Evolutionary conservation across 1,140 invertebrate genomes (phyloP).

Genomic region (Macrobrachium nipponense): DNA sequence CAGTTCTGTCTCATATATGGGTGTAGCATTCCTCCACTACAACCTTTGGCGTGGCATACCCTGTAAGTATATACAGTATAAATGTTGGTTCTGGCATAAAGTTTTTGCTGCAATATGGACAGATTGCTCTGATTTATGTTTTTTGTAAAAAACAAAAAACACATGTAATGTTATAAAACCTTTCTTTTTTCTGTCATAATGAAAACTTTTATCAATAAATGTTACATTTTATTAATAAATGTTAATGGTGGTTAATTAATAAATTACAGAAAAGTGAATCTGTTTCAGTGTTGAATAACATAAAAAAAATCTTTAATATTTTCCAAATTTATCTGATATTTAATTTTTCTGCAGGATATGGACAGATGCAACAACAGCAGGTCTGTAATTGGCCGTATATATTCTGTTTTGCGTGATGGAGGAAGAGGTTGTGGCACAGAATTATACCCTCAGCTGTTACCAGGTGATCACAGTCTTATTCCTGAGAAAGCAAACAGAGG

Average conservation of each 20-base stretch:
- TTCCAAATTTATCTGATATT: not conserved
- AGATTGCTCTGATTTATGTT: too few relatives aligned
- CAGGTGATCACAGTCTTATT: slow-evolving; percentile 79
- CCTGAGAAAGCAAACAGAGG: slow-evolving; percentile 67
- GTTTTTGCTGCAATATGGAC: too few relatives aligned
- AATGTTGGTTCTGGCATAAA: too few relatives aligned
- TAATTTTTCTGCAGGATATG: slow-evolving; percentile 75
- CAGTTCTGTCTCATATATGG: slow-evolving; percentile 78
- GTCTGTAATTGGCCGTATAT: slow-evolving; percentile 79
- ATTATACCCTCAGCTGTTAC: slow-evolving; percentile 80
- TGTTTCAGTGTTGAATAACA: not conserved
- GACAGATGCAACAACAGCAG: slow-evolving; percentile 75
- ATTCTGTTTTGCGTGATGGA: slow-evolving; percentile 75
- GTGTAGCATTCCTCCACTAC: slow-evolving; percentile 74
- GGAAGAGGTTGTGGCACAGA: slow-evolving; percentile 78
- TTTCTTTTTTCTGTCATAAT: too few relatives aligned
- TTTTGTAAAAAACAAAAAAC: too few relatives aligned
- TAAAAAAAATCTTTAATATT: not conserved
- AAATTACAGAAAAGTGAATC: too few relatives aligned
- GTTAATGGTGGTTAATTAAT: not conserved
- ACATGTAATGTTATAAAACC: too few relatives aligned
- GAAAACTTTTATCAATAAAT: too few relatives aligned
- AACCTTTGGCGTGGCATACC: not conserved
- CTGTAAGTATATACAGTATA: too few relatives aligned
- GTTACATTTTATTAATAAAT: too few relatives aligned